Conservation (phyloP, 2,113 vertebrate genomes). For the Tyto alba region DNA sequence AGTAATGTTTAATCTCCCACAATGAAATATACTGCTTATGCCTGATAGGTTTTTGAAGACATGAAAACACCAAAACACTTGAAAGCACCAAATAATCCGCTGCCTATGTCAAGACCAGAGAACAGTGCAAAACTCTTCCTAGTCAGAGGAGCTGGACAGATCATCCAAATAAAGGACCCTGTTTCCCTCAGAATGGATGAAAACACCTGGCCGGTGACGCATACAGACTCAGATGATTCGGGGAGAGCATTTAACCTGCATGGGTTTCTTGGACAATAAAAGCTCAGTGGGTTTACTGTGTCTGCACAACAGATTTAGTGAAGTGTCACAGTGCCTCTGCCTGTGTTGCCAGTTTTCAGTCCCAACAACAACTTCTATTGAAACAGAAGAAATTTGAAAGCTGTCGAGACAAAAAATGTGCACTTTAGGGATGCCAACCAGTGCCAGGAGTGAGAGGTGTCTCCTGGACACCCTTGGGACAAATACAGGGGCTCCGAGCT, state of each 20-base stretch:
- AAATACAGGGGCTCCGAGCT: neutral
- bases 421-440: neutral
- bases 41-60: neutral
- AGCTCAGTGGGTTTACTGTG: neutral
- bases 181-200: neutral
- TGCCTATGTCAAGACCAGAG: neutral
- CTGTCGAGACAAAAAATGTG: neutral
- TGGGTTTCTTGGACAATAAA: neutral
- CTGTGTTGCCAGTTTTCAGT: neutral
- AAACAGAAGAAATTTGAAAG: neutral
- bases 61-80: neutral
- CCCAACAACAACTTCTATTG: neutral
- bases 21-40: neutral
- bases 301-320: neutral
- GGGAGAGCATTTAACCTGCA: neutral
- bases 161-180: neutral
- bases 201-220: neutral
- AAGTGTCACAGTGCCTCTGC: neutral
- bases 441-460: neutral
- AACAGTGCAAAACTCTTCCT: neutral
- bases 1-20: neutral
- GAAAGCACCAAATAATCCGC: accelerated
- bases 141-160: neutral
- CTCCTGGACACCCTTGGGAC: neutral
- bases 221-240: neutral